phyloP scores from a whole-genome alignment of 2,888 invertebrate genomes.

The Agonopterix heracliana region DNA sequence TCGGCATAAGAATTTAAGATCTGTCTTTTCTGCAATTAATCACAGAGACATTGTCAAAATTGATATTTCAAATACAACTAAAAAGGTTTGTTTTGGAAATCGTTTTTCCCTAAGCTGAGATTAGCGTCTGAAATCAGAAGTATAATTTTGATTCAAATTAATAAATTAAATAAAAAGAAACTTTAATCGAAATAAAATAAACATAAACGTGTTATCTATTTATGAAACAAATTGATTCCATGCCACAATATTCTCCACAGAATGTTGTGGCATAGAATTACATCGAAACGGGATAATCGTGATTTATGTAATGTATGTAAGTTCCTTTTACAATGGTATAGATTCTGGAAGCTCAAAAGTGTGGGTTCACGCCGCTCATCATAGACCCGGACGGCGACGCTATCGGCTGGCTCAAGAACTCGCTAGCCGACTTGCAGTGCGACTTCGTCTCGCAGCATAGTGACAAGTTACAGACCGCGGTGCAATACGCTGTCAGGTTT shows the following conservation, averaged over 20 bases:
- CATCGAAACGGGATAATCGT: neutral
- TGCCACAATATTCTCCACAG: neutral
- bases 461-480: slow-evolving; percentile 81
- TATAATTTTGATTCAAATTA: too few species aligned
- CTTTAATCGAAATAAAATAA: too few species aligned
- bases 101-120: too few species aligned
- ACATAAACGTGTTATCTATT: neutral
- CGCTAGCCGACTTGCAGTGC: slow-evolving; percentile 78
- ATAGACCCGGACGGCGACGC: slow-evolving; percentile 94
- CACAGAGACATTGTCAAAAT: too few species aligned
- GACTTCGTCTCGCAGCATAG: slow-evolving; percentile 89
- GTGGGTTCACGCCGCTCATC: slow-evolving; percentile 83
- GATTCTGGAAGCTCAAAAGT: slow-evolving; percentile 48
- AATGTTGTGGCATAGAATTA: neutral
- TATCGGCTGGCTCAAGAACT: slow-evolving; percentile 85
- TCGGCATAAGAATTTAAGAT: too few species aligned
- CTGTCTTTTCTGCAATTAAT: too few species aligned
- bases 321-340: slow-evolving; percentile 13
- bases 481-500: slow-evolving; percentile 84
- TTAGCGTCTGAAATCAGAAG: too few species aligned
- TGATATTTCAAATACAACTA: too few species aligned
- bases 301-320: neutral
- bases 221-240: neutral
- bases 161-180: too few species aligned
- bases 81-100: too few species aligned